Evolutionary conservation across 2,113 vertebrate species (phyloP), one percentile per base, ranked within the genome.

Genomic region (Psittacara wagleri): DNA sequence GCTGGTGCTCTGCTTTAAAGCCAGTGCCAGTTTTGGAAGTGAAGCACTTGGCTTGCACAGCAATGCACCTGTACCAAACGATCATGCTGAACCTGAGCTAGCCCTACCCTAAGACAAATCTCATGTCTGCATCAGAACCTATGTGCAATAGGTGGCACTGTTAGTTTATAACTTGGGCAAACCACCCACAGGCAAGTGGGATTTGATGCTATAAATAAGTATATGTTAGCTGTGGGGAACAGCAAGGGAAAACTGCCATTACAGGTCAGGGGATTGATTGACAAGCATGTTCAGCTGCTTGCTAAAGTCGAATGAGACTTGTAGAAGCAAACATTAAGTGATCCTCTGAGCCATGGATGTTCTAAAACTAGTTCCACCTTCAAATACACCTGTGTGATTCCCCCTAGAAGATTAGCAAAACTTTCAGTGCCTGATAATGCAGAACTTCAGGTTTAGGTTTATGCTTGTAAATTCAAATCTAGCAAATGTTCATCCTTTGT

Each of bases 141-240:
- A 8, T 13, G 54, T 82, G 61, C 94, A 82, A 91, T 93, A 91
- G 88, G 44, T 91, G 84, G 84, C 80, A 93, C 75, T 90, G 77
- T 78, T 83, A 78, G 59, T 91, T 91, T 88, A 15, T 41, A 68
- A 29, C 84, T 82, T 51, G 24, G 41, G 28, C 44, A 84, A 78
- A 80, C 39, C 44, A 87, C 63, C 57, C 41, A 35, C 39, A 44
- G 57, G 22, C 19, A 23, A 78, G 79, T 70, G 33, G 66, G 35
- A 69, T 70, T 37, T 85, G 44, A 29, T 31, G 49, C 49, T 23
- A 51, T 69, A 78, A 74, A 82, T 39, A 59, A 63, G 49, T 13
- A 7, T 37, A 12, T 31, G 39, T 74, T 29, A 43, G 17, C 22
- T 64, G 72, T 18, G 43, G 61, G 74, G 75, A 81, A 31, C 13